Evolutionary conservation across 2,888 invertebrate genomes (phyloP).

Genomic region (Amaurobius ferox): DNA sequence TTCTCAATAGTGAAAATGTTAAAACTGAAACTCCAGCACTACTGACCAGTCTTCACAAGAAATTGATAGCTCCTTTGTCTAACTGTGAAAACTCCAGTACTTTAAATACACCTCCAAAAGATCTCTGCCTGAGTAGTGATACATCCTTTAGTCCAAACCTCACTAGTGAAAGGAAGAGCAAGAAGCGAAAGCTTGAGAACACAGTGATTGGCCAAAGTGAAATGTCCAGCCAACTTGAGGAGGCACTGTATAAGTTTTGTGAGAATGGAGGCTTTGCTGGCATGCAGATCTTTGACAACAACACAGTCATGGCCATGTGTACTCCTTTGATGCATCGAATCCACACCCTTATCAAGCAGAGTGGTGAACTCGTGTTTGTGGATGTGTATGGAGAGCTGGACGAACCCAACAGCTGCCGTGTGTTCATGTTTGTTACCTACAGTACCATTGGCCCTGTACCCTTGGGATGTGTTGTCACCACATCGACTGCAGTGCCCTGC

Average conservation of each 20-base stretch:
- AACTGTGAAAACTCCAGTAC: conserved; percentile 53
- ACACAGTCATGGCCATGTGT: conserved; percentile 56
- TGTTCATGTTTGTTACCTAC: conserved; percentile 53
- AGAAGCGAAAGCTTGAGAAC: conserved; percentile 51
- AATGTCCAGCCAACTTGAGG: conserved; percentile 46
- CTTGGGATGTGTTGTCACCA: conserved; percentile 44
- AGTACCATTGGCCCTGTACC: conserved; percentile 51
- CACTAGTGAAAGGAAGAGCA: conserved; percentile 24
- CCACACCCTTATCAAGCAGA: conserved; percentile 46
- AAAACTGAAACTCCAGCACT: background rate
- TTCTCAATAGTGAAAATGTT: conserved; percentile 4
- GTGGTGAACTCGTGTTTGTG: conserved; percentile 61
- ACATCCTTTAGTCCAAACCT: background rate
- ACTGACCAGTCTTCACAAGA: conserved; percentile 1
- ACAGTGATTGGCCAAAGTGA: conserved; percentile 33
- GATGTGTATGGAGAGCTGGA: conserved; percentile 63
- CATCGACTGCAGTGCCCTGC: conserved; percentile 17
- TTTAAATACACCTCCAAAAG: conserved; percentile 13
- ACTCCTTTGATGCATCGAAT: conserved; percentile 61
- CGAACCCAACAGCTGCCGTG: conserved; percentile 53
- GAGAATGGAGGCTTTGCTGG: conserved; percentile 59
- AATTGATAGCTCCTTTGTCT: conserved; percentile 8
- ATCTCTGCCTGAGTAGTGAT: background rate
- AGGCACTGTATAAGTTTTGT: conserved; percentile 54
- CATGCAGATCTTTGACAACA: conserved; percentile 41